A percentile compares a stretch with the other conserved stretches of the same genome.
These are phyloP conservation scores for Potamilus streckersoni DNA, from an alignment of 1,140 invertebrate genomes.

Conservation along the genomic window DNA sequence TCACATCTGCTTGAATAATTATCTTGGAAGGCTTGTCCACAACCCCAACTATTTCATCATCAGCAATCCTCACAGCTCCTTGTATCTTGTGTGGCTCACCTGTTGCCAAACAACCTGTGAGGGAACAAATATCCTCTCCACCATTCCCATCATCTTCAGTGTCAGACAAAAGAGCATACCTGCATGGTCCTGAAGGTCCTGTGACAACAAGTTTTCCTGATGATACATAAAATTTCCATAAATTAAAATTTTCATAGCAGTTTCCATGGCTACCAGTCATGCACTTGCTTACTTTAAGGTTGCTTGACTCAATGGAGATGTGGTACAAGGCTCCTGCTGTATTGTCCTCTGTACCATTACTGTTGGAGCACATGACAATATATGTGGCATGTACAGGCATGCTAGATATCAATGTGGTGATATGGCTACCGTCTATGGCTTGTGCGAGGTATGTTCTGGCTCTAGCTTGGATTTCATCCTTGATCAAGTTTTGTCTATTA, in stretches of 20 bases:
- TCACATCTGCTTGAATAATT: conserved; percentile 36
- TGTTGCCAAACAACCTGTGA: conserved; percentile 33
- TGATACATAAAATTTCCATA: conserved; percentile 40
- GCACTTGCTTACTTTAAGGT: conserved; percentile 3
- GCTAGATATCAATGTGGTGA: conserved; percentile 17
- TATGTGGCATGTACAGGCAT: conserved; percentile 23
- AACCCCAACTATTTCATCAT: conserved; percentile 31
- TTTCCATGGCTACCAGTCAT: conserved; percentile 23
- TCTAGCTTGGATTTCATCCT: neutral
- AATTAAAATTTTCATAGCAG: conserved; percentile 26
- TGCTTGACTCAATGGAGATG: conserved; percentile 18
- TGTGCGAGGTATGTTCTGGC: conserved; percentile 29
- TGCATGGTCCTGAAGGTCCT: conserved; percentile 45
- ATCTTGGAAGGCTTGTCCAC: conserved; percentile 31
- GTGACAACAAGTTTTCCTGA: conserved; percentile 18
- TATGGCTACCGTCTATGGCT: conserved; percentile 21
- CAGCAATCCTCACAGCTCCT: conserved; percentile 28
- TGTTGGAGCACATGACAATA: conserved; percentile 49
- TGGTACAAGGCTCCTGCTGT: conserved; percentile 40
- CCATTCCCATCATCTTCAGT: conserved; percentile 10
- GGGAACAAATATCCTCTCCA: conserved; percentile 2
- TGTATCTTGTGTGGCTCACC: conserved; percentile 24
- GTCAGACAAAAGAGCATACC: conserved; percentile 43
- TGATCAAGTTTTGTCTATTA: conserved; percentile 35
- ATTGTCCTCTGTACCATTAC: conserved; percentile 39